Evolutionary conservation across 2,888 invertebrate genomes (phyloP).

Genomic region (Drosophila neotestacea): DNA sequence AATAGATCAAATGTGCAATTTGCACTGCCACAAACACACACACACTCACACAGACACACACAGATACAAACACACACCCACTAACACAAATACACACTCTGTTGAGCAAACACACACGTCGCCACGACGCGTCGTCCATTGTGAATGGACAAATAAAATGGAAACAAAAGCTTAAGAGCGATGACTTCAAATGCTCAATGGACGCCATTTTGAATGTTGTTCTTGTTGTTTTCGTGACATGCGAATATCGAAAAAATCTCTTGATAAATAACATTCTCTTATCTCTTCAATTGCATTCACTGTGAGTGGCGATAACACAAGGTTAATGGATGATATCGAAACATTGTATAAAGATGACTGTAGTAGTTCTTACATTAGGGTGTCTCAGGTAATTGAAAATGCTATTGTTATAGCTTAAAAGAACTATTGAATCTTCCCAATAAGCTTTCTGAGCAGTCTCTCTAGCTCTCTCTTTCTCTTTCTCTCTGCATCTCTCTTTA

Average conservation of each 20-base stretch:
- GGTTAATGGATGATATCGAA: not conserved
- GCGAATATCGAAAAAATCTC: not conserved
- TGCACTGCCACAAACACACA: constrained; percentile 21
- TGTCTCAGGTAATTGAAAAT: not conserved
- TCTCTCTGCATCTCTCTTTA: not conserved
- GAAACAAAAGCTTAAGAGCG: not conserved
- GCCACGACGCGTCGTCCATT: constrained; percentile 9
- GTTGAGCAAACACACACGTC: constrained; percentile 22
- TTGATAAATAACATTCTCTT: not conserved
- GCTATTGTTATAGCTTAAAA: not conserved
- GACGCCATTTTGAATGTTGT: constrained; percentile 24
- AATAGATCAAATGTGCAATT: constrained; percentile 67
- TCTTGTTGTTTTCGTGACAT: constrained; percentile 10
- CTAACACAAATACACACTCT: not conserved
- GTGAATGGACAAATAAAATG: constrained; percentile 19
- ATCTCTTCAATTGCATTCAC: not conserved
- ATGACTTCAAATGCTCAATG: constrained; percentile 1
- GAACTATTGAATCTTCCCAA: not conserved
- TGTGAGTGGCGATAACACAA: not conserved
- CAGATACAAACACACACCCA: not conserved
- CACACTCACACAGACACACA: constrained; percentile 11
- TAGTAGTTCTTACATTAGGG: not conserved
- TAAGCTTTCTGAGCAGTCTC: not conserved
- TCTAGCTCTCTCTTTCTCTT: not conserved
- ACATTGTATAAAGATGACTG: not conserved